A percentile compares a stretch with the other conserved stretches of the same genome.
Conservation (phyloP, 2,113 vertebrate genomes). For the Anhinga rufa region DNA sequence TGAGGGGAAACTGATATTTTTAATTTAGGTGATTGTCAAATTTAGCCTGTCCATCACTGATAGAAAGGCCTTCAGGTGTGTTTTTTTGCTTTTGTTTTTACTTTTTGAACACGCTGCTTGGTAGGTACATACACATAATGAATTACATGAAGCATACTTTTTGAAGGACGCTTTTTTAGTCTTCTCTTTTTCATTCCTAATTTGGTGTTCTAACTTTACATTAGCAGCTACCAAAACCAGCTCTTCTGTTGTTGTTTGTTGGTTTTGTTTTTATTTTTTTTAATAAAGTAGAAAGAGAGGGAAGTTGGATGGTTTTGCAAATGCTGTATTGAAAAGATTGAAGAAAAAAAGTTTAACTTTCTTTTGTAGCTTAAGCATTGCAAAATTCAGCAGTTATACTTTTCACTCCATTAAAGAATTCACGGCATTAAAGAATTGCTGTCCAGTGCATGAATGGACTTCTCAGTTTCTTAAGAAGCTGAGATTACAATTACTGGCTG, state of each 20-base stretch:
- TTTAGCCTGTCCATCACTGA: not conserved
- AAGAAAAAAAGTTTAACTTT: not conserved
- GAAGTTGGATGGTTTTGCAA: not conserved
- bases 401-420: not conserved
- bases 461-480: not conserved
- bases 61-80: not conserved
- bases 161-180: not conserved
- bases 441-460: not conserved
- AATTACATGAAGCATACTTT: not conserved
- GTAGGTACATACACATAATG: accelerated
- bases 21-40: not conserved
- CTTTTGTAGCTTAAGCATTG: not conserved
- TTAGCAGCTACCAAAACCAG: not conserved
- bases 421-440: not conserved
- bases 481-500: not conserved
- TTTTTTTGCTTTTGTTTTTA: not conserved
- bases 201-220: not conserved
- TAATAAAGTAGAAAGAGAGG: not conserved
- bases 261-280: not conserved
- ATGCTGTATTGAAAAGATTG: not conserved
- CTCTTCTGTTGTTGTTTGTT: accelerated
- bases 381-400: not conserved
- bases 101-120: not conserved
- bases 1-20: not conserved
- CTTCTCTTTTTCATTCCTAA: not conserved